Evolutionary conservation across 2,888 invertebrate species (phyloP).

Genomic region (Dascillus cervinus): DNA sequence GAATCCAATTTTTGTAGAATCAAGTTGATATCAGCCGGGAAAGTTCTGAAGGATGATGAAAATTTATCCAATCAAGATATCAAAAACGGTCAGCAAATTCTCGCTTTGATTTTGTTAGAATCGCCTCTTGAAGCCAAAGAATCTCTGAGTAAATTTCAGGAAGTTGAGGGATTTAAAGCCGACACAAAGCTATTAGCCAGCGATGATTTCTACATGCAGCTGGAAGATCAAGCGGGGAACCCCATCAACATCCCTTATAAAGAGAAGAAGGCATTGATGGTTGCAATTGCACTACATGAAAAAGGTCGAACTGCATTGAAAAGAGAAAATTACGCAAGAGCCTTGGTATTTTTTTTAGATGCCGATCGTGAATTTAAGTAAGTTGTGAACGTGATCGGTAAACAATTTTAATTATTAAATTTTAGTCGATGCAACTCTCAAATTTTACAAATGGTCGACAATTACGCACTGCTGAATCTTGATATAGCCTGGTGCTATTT

Average conservation of each 20-base stretch:
- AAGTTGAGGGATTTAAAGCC: slow-evolving; percentile 37
- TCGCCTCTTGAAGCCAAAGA: slow-evolving; percentile 34
- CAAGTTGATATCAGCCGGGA: slow-evolving; percentile 62
- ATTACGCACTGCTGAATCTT: slow-evolving; percentile 73
- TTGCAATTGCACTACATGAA: slow-evolving; percentile 74
- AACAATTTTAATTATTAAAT: slow-evolving; percentile 13
- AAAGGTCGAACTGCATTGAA: slow-evolving; percentile 65
- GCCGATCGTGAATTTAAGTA: slow-evolving; percentile 66
- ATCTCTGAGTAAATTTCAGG: slow-evolving; percentile 32
- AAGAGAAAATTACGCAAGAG: slow-evolving; percentile 57
- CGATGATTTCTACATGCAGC: slow-evolving; percentile 52
- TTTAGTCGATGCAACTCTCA: slow-evolving; percentile 57
- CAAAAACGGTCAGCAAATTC: slow-evolving; percentile 60
- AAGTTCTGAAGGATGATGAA: slow-evolving; percentile 49
- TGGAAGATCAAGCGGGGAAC: slow-evolving; percentile 74
- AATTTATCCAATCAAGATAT: slow-evolving; percentile 53
- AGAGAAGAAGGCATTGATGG: slow-evolving; percentile 61
- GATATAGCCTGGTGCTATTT: slow-evolving; percentile 89
- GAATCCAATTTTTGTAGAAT: slow-evolving; percentile 41
- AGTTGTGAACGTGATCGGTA: slow-evolving; percentile 9
- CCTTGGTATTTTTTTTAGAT: slow-evolving; percentile 67
- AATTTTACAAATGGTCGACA: slow-evolving; percentile 66
- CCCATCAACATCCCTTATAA: slow-evolving; percentile 59
- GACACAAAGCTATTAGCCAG: slow-evolving; percentile 43
- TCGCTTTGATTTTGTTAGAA: slow-evolving; percentile 50